Conservation (phyloP, 1,140 invertebrate species). For the Trypoxylus dichotomus region DNA sequence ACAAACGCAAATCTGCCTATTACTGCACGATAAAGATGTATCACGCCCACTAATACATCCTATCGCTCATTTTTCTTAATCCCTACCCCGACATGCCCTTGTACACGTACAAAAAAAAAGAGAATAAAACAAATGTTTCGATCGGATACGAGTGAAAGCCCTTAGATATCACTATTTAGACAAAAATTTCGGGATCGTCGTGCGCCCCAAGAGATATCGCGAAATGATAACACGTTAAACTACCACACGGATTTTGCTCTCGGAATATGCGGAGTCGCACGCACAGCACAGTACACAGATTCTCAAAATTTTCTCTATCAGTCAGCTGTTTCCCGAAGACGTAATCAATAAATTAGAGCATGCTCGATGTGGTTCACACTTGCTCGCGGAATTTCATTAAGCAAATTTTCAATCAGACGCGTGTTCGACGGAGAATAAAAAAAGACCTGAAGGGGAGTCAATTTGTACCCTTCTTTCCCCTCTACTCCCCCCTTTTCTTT, state of each 20-base stretch:
- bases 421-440: background rate
- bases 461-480: background rate
- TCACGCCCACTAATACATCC: background rate
- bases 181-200: no score
- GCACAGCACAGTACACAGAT: background rate
- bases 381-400: background rate
- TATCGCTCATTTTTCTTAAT: background rate
- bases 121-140: no score
- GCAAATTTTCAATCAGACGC: background rate
- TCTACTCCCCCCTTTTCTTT: background rate
- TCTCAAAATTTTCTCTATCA: conserved; percentile 3
- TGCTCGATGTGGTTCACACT: background rate
- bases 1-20: no score
- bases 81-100: no score
- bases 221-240: no score
- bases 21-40: background rate
- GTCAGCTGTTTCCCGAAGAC: background rate
- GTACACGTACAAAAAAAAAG: no score
- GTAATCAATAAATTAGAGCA: background rate
- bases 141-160: no score
- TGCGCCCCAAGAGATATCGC: no score
- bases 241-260: background rate
- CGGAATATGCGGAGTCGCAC: background rate
- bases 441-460: background rate
- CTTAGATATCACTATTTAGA: no score